A percentile compares a stretch with the other conserved stretches of the same genome.
phyloP scores from a whole-genome alignment of 2,888 invertebrate genomes.

The Dasypolia templi region DNA sequence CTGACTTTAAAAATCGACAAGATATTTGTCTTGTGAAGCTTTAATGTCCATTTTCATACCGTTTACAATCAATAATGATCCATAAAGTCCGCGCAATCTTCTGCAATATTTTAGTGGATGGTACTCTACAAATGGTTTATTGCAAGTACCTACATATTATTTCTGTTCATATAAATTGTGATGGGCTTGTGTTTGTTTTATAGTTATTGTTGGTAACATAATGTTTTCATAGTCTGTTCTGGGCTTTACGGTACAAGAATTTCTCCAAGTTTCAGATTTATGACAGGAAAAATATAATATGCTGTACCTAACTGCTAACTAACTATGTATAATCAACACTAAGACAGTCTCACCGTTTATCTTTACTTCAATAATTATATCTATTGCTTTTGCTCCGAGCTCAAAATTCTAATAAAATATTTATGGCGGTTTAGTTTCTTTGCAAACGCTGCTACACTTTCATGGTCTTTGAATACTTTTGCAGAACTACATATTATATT shows the following conservation, averaged over 20 bases:
- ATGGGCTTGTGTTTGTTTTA: conserved; percentile 18
- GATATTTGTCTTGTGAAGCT: conserved; percentile 78
- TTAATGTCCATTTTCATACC: conserved; percentile 78
- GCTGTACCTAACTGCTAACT: not conserved
- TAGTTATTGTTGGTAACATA: conserved; percentile 1
- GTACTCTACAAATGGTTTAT: conserved; percentile 56
- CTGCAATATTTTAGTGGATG: conserved; percentile 63
- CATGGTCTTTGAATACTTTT: conserved; percentile 5
- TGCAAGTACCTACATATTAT: conserved; percentile 27
- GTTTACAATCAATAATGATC: conserved; percentile 79
- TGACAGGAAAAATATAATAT: not conserved
- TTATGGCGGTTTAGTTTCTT: not conserved
- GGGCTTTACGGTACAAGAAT: not conserved
- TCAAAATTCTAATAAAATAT: not conserved
- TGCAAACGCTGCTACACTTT: not conserved
- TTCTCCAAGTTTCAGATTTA: not conserved
- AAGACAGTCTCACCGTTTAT: not conserved
- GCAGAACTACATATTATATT: not conserved
- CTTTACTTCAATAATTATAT: not conserved
- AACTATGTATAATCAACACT: not conserved
- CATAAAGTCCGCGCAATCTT: conserved; percentile 69
- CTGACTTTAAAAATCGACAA: conserved; percentile 73
- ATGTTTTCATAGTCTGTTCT: not conserved
- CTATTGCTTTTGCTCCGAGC: not conserved
- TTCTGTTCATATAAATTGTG: conserved; percentile 29